phyloP scores from a whole-genome alignment of 92 coral and sea anemone genomes.

The Nematostella vectensis region DNA sequence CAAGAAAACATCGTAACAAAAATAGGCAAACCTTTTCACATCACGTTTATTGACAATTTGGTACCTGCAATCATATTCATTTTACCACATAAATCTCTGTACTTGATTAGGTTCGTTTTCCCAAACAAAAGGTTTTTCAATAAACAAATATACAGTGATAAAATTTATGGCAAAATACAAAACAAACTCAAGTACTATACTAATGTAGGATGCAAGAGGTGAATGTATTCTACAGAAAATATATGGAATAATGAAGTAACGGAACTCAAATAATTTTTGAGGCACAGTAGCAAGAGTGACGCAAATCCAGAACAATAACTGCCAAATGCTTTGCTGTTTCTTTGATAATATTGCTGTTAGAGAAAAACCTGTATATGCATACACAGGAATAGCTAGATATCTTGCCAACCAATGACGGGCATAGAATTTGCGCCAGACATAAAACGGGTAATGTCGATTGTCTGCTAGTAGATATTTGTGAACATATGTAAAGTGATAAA shows the following conservation, averaged over 20 bases:
- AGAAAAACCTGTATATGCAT: conserved; percentile 49
- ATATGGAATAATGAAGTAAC: conserved; percentile 87
- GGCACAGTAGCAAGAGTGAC: conserved; percentile 62
- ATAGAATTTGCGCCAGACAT: conserved; percentile 90
- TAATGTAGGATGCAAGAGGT: conserved; percentile 41
- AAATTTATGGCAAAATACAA: conserved; percentile 56
- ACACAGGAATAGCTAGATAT: conserved; percentile 55
- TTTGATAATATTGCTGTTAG: conserved; percentile 35
- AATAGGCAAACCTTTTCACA: too few species aligned
- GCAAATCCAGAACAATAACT: conserved; percentile 57
- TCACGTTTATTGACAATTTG: too few species aligned
- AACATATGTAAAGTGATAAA: conserved; percentile 65
- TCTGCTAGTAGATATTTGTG: conserved; percentile 87
- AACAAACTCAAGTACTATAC: conserved; percentile 44
- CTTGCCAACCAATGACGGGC: conserved; percentile 63
- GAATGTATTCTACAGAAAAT: conserved; percentile 64
- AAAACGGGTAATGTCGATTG: conserved; percentile 92
- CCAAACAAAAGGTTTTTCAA: conserved; percentile 83
- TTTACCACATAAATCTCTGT: conserved; percentile 95
- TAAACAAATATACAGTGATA: conserved; percentile 53
- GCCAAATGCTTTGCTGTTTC: conserved; percentile 53
- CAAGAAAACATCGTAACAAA: too few species aligned
- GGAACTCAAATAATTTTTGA: conserved; percentile 81
- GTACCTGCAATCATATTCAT: too few species aligned
- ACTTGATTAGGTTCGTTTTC: conserved; percentile 56